Conservation (phyloP, 1,140 invertebrate species). For the Mamestra configurata region DNA sequence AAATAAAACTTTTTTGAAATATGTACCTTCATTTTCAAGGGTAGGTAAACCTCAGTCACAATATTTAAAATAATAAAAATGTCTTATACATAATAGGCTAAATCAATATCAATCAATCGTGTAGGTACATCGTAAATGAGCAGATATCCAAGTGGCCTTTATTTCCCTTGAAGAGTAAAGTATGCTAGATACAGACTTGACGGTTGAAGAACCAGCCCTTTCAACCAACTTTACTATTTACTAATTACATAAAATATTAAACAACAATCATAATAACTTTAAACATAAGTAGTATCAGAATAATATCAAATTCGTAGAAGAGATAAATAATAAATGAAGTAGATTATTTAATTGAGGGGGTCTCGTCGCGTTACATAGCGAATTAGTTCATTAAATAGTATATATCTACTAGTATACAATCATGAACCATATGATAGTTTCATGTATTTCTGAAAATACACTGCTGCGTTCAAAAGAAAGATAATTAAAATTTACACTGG, state of each 20-base stretch:
- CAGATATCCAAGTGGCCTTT: neutral
- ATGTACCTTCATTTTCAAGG: too few relatives aligned
- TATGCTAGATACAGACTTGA: neutral
- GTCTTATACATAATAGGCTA: too few relatives aligned
- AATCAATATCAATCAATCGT: too few relatives aligned
- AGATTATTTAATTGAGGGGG: neutral
- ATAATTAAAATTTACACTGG: too few relatives aligned
- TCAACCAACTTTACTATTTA: neutral
- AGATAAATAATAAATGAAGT: conserved; percentile 4
- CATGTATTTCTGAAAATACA: neutral
- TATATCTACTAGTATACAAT: too few relatives aligned
- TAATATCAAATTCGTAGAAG: conserved; percentile 28
- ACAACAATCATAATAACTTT: neutral
- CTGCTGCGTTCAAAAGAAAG: neutral
- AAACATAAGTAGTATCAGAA: conserved; percentile 12
- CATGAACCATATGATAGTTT: neutral
- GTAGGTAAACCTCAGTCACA: too few relatives aligned
- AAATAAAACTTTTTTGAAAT: too few relatives aligned
- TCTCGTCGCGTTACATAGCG: neutral
- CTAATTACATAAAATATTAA: neutral
- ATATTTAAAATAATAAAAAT: too few relatives aligned
- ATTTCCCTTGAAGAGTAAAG: neutral
- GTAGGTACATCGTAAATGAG: too few relatives aligned
- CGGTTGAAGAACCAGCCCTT: neutral
- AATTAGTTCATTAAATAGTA: neutral